Evolutionary conservation across 2,888 invertebrate species (phyloP).

Genomic region (Artemia sinica): DNA sequence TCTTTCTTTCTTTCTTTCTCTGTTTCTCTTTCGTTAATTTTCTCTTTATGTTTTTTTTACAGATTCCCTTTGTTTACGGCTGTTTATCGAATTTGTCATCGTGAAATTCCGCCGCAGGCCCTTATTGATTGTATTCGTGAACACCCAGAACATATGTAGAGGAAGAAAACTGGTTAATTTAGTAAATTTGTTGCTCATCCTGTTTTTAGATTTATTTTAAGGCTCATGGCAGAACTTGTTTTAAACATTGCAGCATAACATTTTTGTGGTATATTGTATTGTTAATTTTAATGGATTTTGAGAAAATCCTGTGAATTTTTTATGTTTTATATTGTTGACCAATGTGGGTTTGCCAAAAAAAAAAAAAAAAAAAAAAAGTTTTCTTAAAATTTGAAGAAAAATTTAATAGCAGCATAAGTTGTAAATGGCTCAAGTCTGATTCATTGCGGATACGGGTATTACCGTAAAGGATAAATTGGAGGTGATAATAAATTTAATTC

Average conservation of each 20-base stretch:
- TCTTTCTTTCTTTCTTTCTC: too few relatives aligned
- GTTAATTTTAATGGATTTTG: neutral
- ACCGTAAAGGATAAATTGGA: too few relatives aligned
- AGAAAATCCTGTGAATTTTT: neutral
- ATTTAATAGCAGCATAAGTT: too few relatives aligned
- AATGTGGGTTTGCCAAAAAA: too few relatives aligned
- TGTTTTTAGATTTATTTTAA: neutral
- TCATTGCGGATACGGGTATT: too few relatives aligned
- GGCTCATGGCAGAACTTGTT: neutral
- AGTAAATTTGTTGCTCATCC: neutral
- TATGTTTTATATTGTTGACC: too few relatives aligned
- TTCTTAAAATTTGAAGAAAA: too few relatives aligned
- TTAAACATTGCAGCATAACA: neutral
- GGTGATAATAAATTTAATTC: too few relatives aligned
- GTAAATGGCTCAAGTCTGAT: too few relatives aligned
- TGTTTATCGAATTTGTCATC: slow-evolving; percentile 78
- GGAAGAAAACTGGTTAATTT: slow-evolving; percentile 17
- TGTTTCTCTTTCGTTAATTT: too few relatives aligned
- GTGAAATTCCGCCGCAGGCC: slow-evolving; percentile 54
- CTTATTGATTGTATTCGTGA: slow-evolving; percentile 81
- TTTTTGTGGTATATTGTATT: neutral
- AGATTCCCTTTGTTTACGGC: slow-evolving; percentile 91
- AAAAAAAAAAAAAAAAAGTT: too few relatives aligned
- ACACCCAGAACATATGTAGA: slow-evolving; percentile 95
- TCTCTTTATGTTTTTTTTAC: too few relatives aligned